Evolutionary conservation across 2,113 vertebrate species (phyloP).

Genomic region (Boulengeromyrus knoepffleri): DNA sequence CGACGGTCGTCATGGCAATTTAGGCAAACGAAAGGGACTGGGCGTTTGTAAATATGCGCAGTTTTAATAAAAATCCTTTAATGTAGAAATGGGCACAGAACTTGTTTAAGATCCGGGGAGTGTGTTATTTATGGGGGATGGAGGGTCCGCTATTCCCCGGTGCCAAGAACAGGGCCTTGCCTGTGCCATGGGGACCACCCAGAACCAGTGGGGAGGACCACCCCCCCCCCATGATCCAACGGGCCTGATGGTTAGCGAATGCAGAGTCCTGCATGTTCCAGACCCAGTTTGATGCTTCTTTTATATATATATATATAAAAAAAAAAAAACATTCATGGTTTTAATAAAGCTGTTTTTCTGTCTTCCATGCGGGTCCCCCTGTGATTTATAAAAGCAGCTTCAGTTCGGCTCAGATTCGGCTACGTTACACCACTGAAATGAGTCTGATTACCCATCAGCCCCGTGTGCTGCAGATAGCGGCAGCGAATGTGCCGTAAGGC

Average conservation of each 20-base stretch:
- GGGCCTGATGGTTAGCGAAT: constrained; percentile 25
- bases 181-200: constrained; percentile 14
- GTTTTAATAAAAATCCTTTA: not conserved
- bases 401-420: not conserved
- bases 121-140: not conserved
- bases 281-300: constrained; percentile 17
- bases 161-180: not conserved
- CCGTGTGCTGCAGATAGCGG: not conserved
- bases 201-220: not conserved
- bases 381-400: constrained; percentile 28
- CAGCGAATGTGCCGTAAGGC: not conserved
- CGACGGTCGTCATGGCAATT: not conserved
- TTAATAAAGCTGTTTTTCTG: constrained; percentile 33
- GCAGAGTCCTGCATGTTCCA: constrained; percentile 6
- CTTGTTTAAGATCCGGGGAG: not conserved
- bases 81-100: not conserved
- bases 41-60: not conserved
- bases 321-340: constrained; percentile 17
- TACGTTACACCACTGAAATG: not conserved
- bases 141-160: not conserved
- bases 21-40: not conserved
- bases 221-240: not conserved
- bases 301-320: constrained; percentile 2
- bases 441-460: not conserved
- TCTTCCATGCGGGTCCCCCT: not conserved